Evolutionary conservation across 2,888 invertebrate genomes (phyloP), one percentile per base, ranked within the genome.

Genomic region (Conomelus anceps): DNA sequence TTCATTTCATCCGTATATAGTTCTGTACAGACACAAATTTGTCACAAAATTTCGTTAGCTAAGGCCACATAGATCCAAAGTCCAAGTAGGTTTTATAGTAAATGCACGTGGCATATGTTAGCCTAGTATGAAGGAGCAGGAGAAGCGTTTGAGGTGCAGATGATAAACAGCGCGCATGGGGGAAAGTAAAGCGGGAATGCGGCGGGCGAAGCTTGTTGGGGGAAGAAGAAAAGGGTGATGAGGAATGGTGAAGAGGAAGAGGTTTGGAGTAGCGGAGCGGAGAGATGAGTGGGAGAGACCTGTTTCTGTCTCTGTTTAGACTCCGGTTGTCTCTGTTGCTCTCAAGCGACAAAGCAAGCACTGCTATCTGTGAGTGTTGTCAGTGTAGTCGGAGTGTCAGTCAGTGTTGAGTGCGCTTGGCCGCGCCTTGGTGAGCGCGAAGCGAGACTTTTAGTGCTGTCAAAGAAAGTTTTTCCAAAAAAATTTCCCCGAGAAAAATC

Each of bases 371-470:
- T 7, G n/a, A 20, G 63, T n/a, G 63, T 13, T 22, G 29, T 86
- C 88, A 29, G 88, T 22, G 86, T n/a, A 34, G 22, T 34, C 85
- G 41, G 85, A 85, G 34, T 89, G 88, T 89, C 88, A 85, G 89
- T 89, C 63, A 87, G 89, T 86, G 22, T 22, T 22, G 88, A 85
- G 86, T 88, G 29, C 88, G 86, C 63, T 63, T 63, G n/a, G 63
- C n/a, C 63, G 63, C 63, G 63, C 63, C 63, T 20, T 63, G 20
- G 63, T n/a, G 63, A 63, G 88, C 88, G 86, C 88, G 85, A 85
- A 88, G 84, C 22, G 41, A 63, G 89, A 84, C 24, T 88, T 26
- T 20, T n/a, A 63, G 63, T 63, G 63, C 63, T 63, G 63, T 20
- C 20, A 63, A 63, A n/a, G n/a, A n/a, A n/a, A 63, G 63, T 63